Conservation (phyloP, 2,888 invertebrate genomes). For the Rhodophaea formosa region DNA sequence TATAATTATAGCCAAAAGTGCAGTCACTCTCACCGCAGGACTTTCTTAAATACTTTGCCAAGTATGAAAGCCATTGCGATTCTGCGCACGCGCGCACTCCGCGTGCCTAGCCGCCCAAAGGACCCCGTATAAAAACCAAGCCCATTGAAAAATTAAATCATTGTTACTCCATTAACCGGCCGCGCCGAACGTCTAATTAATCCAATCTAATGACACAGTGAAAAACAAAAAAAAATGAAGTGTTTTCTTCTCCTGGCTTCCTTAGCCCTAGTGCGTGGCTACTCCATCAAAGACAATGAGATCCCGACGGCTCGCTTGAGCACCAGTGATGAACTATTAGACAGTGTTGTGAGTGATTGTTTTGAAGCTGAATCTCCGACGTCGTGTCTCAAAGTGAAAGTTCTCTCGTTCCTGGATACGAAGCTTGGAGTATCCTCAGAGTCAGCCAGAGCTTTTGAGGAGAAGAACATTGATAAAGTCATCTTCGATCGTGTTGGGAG, state of each 20-base stretch:
- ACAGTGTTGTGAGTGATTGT: slow-evolving; percentile 87
- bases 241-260: slow-evolving; percentile 79
- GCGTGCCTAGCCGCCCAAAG: slow-evolving; percentile 79
- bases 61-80: slow-evolving; percentile 65
- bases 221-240: slow-evolving; percentile 63
- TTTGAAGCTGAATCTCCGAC: slow-evolving; percentile 84
- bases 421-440: slow-evolving; percentile 83
- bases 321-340: slow-evolving; percentile 85
- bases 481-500: slow-evolving; percentile 87
- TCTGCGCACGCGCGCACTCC: slow-evolving; percentile 54
- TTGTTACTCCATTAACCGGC: slow-evolving; percentile 77
- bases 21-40: slow-evolving; percentile 73
- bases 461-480: slow-evolving; percentile 85
- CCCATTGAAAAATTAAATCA: slow-evolving; percentile 83
- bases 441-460: slow-evolving; percentile 81
- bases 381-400: slow-evolving; percentile 88
- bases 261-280: slow-evolving; percentile 69
- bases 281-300: slow-evolving; percentile 80
- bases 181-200: slow-evolving; percentile 72
- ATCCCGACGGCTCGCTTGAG: slow-evolving; percentile 78
- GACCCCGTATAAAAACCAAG: slow-evolving; percentile 84
- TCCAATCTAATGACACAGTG: slow-evolving; percentile 71
- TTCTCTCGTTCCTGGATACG: slow-evolving; percentile 88
- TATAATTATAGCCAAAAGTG: slow-evolving; percentile 31
- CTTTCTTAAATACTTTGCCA: slow-evolving; percentile 77